Evolutionary conservation across 2,888 invertebrate species (phyloP), one percentile per base, ranked within the genome.

Genomic region (Antheraea assamensis): DNA sequence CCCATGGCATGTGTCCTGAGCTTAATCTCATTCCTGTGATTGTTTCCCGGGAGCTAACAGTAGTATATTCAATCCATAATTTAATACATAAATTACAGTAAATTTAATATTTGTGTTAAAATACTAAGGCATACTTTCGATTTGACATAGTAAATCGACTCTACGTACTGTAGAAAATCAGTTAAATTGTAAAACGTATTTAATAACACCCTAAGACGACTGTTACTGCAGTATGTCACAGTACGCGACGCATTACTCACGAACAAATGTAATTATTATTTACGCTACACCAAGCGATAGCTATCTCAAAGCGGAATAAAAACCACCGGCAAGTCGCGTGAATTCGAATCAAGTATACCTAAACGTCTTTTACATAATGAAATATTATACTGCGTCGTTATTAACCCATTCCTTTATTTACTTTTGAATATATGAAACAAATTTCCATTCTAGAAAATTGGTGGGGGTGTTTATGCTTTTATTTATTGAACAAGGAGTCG

Each of bases 201-300:
- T 21, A 21, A 52, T 52, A 52, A 21, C 3, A 24, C 2, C 24
- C 58, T 15, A 58, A n/a, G 8, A 58, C 24, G 58, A 58, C n/a
- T 21, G 10, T 58, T 24, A 58, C 58, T 58, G 10, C 24, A 42
- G 42, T 42, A 7, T 58, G n/a, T 24, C n/a, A 58, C n/a, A 58
- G 2, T 24, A 58, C 24, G 61, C 17, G 61, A 30, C 61, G 17
- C 61, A 17, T 64, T 64, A 30, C 27, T 64, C 61, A 64, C 61
- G 30, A 64, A 64, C 61, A 64, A 64, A 64, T 64, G 30, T 64
- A 64, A 64, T 64, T 64, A 64, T 64, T 64, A 64, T 64, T 64
- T 30, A 64, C 61, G 8, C 30, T 64, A 64, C 30, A 64, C 15
- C 3, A 17, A 64, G 30, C 61, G 61, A 64, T 64, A 64, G 30